phyloP scores from a whole-genome alignment of 2,113 vertebrate species.

The Pseudorectes ferrugineus region DNA sequence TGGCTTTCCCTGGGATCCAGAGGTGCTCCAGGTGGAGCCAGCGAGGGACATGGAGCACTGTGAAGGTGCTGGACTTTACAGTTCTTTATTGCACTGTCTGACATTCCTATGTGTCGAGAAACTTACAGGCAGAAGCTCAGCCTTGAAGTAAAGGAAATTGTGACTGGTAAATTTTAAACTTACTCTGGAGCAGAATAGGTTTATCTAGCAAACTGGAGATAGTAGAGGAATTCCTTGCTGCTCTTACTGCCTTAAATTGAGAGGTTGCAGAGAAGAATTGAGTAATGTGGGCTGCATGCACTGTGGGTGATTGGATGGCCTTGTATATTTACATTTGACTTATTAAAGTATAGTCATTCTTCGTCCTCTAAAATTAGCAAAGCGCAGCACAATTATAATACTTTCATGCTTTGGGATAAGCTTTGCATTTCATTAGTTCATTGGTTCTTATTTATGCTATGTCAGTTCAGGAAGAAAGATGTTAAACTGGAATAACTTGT shows the following conservation, averaged over 20 bases:
- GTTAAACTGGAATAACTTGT: constrained; percentile 63
- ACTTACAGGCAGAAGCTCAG: not conserved
- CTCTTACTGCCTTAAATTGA: not conserved
- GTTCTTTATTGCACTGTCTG: not conserved
- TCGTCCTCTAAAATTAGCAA: constrained; percentile 55
- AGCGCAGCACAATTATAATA: constrained; percentile 55
- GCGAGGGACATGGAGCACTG: not conserved
- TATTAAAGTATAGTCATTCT: constrained; percentile 35
- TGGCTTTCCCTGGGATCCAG: not conserved
- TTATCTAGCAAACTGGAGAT: not conserved
- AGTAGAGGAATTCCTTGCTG: not conserved
- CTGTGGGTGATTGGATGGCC: not conserved
- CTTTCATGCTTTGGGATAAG: constrained; percentile 48
- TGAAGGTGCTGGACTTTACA: not conserved
- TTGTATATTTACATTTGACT: constrained; percentile 31
- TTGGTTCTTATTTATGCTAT: constrained; percentile 42
- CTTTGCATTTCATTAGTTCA: constrained; percentile 56
- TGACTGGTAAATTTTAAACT: not conserved
- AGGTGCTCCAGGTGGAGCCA: not conserved
- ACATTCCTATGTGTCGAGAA: not conserved
- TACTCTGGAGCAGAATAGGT: not conserved
- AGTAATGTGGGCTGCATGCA: not conserved
- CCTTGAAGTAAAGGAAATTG: not conserved
- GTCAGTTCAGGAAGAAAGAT: constrained; percentile 52
- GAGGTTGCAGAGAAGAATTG: not conserved